phyloP scores from a whole-genome alignment of 2,113 vertebrate genomes.

The Xerus inauris region DNA sequence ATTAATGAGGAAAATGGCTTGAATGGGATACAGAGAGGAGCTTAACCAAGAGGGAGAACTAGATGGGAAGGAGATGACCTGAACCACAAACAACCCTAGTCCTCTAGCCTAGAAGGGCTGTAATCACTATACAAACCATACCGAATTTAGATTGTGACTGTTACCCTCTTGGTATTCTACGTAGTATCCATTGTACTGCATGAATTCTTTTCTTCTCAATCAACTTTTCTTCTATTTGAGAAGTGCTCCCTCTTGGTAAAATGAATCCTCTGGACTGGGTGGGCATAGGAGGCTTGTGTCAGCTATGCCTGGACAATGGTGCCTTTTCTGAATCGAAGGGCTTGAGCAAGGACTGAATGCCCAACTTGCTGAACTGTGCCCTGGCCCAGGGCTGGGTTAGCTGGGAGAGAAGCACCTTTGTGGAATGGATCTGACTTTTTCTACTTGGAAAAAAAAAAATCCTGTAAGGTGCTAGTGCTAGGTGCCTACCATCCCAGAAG shows the following conservation, averaged over 20 bases:
- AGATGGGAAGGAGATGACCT: not conserved
- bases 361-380: not conserved
- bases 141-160: not conserved
- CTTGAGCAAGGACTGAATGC: not conserved
- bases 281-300: not conserved
- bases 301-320: not conserved
- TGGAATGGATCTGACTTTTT: not conserved
- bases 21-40: not conserved
- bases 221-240: constrained; percentile 20
- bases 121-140: not conserved
- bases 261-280: not conserved
- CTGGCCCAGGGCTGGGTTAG: not conserved
- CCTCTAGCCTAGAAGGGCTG: not conserved
- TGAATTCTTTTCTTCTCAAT: constrained; percentile 12
- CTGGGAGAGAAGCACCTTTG: not conserved
- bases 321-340: not conserved
- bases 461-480: not conserved
- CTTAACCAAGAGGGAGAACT: not conserved
- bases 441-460: not conserved
- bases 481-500: not conserved
- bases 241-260: not conserved
- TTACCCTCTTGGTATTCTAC: constrained; percentile 16
- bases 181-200: not conserved
- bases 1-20: not conserved
- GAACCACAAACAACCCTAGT: not conserved